These are phyloP conservation scores for Pandion haliaetus DNA, from an alignment of 2,113 vertebrate genomes.

Conservation along the genomic window DNA sequence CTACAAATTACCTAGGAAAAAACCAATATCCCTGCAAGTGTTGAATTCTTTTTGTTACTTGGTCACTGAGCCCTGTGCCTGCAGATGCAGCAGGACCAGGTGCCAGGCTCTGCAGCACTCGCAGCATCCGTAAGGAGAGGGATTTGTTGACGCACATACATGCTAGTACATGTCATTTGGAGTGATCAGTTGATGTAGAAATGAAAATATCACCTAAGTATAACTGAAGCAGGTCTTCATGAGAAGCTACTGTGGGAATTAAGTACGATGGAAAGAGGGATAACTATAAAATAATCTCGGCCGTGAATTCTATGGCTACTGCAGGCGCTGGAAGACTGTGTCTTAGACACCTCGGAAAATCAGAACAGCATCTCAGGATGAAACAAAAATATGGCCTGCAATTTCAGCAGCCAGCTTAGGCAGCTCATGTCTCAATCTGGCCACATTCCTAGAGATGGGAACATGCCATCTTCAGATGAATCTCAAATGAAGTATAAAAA, in stretches of 20 bases:
- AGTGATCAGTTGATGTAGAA: fast-evolving
- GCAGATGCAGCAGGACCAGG: neutral
- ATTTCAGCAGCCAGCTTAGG: neutral
- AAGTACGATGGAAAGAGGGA: neutral
- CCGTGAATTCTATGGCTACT: neutral
- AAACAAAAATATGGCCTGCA: neutral
- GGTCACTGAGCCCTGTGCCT: neutral
- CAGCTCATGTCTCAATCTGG: slow-evolving; percentile 13
- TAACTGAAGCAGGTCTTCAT: neutral
- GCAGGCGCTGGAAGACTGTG: neutral
- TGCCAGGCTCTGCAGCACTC: neutral
- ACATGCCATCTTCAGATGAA: slow-evolving; percentile 2
- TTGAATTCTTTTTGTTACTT: neutral
- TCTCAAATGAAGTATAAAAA: slow-evolving; percentile 34
- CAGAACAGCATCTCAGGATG: neutral
- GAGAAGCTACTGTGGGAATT: neutral
- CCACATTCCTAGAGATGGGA: slow-evolving; percentile 25
- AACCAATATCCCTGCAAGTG: neutral
- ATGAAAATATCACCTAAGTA: neutral
- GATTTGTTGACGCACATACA: neutral
- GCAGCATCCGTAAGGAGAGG: neutral
- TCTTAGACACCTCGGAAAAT: neutral
- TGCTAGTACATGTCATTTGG: neutral
- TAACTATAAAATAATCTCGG: neutral
- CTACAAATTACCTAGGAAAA: neutral